phyloP scores from a whole-genome alignment of 1,140 invertebrate species.

The Euwallacea fornicatus region DNA sequence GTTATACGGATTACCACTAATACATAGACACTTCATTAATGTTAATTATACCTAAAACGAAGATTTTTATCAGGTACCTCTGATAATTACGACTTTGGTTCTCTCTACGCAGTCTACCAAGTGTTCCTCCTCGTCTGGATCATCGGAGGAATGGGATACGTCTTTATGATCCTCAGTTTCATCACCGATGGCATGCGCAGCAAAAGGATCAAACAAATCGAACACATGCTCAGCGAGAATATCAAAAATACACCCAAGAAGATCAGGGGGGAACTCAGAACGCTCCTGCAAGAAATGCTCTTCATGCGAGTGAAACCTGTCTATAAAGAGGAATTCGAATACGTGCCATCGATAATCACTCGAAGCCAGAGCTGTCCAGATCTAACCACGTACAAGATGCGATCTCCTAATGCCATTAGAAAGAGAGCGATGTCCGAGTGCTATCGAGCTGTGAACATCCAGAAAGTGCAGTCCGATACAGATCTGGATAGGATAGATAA shows the following conservation, averaged over 20 bases:
- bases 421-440: slow-evolving; percentile 65
- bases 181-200: slow-evolving; percentile 74
- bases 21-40: neutral
- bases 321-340: slow-evolving; percentile 56
- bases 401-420: slow-evolving; percentile 56
- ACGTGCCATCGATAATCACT: slow-evolving; percentile 43
- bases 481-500: slow-evolving; percentile 76
- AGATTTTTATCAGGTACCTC: slow-evolving; percentile 54
- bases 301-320: slow-evolving; percentile 55
- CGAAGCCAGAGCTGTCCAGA: slow-evolving; percentile 65
- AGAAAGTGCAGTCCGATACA: slow-evolving; percentile 71
- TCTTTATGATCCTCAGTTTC: slow-evolving; percentile 89
- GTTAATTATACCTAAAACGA: neutral
- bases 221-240: slow-evolving; percentile 73
- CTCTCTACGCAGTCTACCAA: slow-evolving; percentile 68
- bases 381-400: slow-evolving; percentile 58
- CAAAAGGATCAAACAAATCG: slow-evolving; percentile 72
- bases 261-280: slow-evolving; percentile 71
- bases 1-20: neutral
- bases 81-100: slow-evolving; percentile 57
- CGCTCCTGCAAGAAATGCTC: slow-evolving; percentile 48
- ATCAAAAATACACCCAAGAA: slow-evolving; percentile 75
- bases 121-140: slow-evolving; percentile 81
- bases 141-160: slow-evolving; percentile 86
- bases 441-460: slow-evolving; percentile 56